Percentiles rank a stretch among this genome's conserved stretches.
These are phyloP conservation scores for Grus americana DNA, from an alignment of 2,113 vertebrate genomes.

Conservation along the genomic window DNA sequence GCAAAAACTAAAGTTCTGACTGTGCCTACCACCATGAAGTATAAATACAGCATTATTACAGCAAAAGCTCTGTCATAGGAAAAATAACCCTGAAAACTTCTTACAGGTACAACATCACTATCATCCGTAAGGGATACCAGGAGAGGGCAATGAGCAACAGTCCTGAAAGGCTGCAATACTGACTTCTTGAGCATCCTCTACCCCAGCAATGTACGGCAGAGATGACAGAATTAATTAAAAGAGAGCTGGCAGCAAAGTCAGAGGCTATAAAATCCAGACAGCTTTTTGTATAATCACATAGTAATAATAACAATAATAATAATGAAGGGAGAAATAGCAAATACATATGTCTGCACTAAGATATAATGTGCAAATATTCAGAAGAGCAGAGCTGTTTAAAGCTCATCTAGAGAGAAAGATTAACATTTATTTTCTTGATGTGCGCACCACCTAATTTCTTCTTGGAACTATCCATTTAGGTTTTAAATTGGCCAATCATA, in stretches of 20 bases:
- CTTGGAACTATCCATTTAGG: background rate
- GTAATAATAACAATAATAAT: conserved; percentile 2
- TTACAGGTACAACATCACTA: background rate
- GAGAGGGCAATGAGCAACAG: background rate
- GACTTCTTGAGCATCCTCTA: background rate
- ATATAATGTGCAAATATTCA: background rate
- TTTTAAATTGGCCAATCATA: conserved; percentile 11
- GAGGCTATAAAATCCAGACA: background rate
- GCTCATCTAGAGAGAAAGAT: background rate
- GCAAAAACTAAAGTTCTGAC: background rate
- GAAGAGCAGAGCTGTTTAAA: background rate
- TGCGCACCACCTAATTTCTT: background rate
- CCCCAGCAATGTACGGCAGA: background rate
- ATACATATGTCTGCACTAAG: background rate
- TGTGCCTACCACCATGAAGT: background rate
- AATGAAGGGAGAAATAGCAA: background rate
- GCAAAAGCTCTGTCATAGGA: background rate
- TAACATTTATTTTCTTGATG: background rate
- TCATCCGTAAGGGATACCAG: background rate
- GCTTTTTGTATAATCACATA: background rate
- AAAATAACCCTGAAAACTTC: background rate
- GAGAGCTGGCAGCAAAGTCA: background rate
- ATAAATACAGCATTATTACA: background rate
- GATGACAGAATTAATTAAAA: conserved; percentile 17
- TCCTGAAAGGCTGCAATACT: background rate